These are phyloP conservation scores for Oreochromis grahami DNA, from an alignment of 2,797 vertebrate genomes.

Conservation along the genomic window DNA sequence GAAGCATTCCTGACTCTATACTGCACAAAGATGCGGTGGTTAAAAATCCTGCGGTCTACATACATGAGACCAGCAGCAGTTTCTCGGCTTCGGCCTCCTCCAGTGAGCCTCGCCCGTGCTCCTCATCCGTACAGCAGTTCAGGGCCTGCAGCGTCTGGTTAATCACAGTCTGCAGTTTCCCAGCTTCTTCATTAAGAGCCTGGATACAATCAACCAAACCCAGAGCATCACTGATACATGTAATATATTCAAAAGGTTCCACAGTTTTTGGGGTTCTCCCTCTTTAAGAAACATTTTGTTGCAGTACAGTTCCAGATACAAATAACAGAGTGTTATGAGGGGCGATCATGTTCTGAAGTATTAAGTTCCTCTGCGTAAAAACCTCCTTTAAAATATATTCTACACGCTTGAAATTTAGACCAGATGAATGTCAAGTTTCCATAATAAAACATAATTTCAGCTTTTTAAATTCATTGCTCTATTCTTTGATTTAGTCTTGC, in stretches of 20 bases:
- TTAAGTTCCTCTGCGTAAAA: neutral
- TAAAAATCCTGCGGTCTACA: neutral
- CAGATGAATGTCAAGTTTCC: neutral
- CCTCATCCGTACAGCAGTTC: constrained; percentile 80
- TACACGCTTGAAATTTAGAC: neutral
- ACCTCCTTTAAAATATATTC: neutral
- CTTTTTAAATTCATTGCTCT: neutral
- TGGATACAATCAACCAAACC: constrained; percentile 16
- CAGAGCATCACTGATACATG: rapidly evolving
- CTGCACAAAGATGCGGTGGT: rapidly evolving
- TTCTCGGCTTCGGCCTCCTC: constrained; percentile 84
- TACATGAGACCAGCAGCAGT: constrained; percentile 80
- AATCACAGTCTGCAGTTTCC: constrained; percentile 74
- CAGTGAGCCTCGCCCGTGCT: constrained; percentile 77
- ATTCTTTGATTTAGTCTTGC: neutral
- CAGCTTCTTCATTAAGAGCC: constrained; percentile 75
- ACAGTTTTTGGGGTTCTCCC: rapidly evolving
- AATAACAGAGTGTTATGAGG: neutral
- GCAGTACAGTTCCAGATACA: neutral
- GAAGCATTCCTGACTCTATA: neutral
- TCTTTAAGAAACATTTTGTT: neutral
- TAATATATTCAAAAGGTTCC: neutral
- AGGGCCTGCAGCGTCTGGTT: constrained; percentile 80
- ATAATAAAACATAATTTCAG: neutral
- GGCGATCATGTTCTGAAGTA: rapidly evolving